These are phyloP conservation scores for Candidula unifasciata DNA, from an alignment of 2,888 invertebrate species.

Conservation along the genomic window DNA sequence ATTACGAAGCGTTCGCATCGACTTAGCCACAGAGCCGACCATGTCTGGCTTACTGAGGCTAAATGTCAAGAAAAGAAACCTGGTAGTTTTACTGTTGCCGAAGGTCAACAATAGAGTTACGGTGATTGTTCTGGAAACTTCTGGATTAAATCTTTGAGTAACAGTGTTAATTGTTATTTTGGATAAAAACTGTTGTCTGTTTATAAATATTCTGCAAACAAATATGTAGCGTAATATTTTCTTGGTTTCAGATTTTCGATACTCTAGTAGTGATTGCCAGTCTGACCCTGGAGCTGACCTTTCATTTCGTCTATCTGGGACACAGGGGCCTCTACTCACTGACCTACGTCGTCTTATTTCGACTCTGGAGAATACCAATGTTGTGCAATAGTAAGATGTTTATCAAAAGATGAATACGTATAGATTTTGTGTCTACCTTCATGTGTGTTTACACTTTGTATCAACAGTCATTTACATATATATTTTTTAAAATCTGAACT, in stretches of 20 bases:
- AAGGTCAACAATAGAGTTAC: too few species aligned
- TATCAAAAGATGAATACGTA: neutral
- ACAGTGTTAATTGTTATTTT: too few species aligned
- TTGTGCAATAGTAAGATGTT: conserved; percentile 67
- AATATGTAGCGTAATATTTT: neutral
- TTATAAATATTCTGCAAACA: too few species aligned
- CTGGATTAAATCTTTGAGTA: too few species aligned
- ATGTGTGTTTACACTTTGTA: neutral
- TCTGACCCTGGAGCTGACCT: conserved; percentile 64
- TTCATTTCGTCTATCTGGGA: conserved; percentile 60
- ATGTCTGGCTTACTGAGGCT: too few species aligned
- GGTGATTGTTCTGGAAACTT: too few species aligned
- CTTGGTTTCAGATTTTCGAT: conserved; percentile 66
- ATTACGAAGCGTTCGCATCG: too few species aligned
- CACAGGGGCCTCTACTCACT: conserved; percentile 60
- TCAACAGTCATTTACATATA: neutral
- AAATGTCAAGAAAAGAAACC: too few species aligned
- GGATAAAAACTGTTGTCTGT: too few species aligned
- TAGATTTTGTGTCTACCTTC: neutral
- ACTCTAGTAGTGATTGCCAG: conserved; percentile 62
- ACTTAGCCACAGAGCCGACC: too few species aligned
- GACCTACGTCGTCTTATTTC: conserved; percentile 63
- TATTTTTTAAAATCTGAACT: too few species aligned
- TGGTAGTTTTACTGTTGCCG: too few species aligned
- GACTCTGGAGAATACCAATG: conserved; percentile 67